Conservation (phyloP, 2,888 invertebrate species). For the Athripsodes cinereus region DNA sequence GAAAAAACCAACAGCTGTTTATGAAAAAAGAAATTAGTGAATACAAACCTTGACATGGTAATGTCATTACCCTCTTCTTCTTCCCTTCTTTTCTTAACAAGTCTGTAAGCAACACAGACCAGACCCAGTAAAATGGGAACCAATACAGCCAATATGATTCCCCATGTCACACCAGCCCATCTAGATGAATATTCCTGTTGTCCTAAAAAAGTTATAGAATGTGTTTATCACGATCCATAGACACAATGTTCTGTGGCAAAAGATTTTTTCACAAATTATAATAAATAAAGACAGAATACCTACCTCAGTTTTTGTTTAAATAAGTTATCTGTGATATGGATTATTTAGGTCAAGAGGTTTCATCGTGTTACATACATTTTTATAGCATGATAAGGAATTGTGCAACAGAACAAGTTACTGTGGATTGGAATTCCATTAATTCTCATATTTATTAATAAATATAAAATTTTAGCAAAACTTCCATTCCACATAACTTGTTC, state of each 20-base stretch:
- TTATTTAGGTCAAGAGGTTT: background rate
- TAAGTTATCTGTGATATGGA: too few species aligned
- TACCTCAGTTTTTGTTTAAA: too few species aligned
- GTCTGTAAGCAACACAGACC: slow-evolving; percentile 59
- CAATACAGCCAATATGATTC: slow-evolving; percentile 69
- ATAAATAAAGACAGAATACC: background rate
- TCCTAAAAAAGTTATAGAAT: slow-evolving; percentile 47
- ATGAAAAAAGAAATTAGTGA: too few species aligned
- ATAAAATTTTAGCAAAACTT: slow-evolving; percentile 45
- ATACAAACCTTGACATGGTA: background rate
- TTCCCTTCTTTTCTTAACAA: slow-evolving; percentile 48
- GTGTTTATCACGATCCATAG: too few species aligned
- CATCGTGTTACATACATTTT: background rate
- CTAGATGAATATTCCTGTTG: slow-evolving; percentile 74
- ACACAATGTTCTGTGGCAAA: background rate
- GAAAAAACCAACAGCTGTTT: too few species aligned
- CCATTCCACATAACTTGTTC: slow-evolving; percentile 40
- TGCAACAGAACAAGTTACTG: slow-evolving; percentile 9
- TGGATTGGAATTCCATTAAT: slow-evolving; percentile 23
- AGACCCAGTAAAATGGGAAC: slow-evolving; percentile 67
- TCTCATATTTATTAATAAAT: slow-evolving; percentile 7
- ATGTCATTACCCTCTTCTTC: slow-evolving; percentile 6
- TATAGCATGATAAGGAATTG: slow-evolving; percentile 18
- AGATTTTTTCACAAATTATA: background rate
- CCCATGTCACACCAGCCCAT: slow-evolving; percentile 69